Evolutionary conservation across 2,797 vertebrate genomes (phyloP).

Genomic region (Characodon lateralis): DNA sequence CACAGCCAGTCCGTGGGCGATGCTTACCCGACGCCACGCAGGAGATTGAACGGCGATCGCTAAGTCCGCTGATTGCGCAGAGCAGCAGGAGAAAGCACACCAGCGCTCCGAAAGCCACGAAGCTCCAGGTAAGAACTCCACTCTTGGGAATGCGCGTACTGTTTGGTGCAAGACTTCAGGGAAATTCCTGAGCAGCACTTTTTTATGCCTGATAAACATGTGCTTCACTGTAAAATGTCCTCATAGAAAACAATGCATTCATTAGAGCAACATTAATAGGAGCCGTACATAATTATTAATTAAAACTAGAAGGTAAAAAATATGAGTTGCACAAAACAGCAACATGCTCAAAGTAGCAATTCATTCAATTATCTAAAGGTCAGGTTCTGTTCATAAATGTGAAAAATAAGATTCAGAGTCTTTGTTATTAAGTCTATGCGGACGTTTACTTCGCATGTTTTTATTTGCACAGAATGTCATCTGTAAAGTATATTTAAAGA

Average conservation of each 20-base stretch:
- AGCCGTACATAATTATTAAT: not conserved
- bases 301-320: not conserved
- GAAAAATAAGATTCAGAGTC: not conserved
- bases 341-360: not conserved
- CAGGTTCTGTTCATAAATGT: not conserved
- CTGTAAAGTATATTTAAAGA: not conserved
- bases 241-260: slow-evolving; percentile 10
- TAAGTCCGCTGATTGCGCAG: slow-evolving; percentile 30
- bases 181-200: slow-evolving; percentile 75
- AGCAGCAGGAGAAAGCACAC: slow-evolving; percentile 37
- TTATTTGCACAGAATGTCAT: slow-evolving; percentile 6
- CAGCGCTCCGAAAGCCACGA: slow-evolving; percentile 32
- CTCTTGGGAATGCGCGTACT: slow-evolving; percentile 76
- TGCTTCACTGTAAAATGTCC: slow-evolving; percentile 46
- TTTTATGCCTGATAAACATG: slow-evolving; percentile 56
- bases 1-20: slow-evolving; percentile 48
- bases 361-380: not conserved
- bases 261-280: not conserved
- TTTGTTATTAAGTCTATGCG: slow-evolving; percentile 17
- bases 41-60: slow-evolving; percentile 57
- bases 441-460: not conserved
- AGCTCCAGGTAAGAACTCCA: slow-evolving; percentile 76
- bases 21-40: slow-evolving; percentile 48
- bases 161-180: slow-evolving; percentile 72
- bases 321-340: not conserved